Evolutionary conservation across 2,797 vertebrate genomes (phyloP), one percentile per base, ranked within the genome.

Genomic region (Phoebastria nigripes): DNA sequence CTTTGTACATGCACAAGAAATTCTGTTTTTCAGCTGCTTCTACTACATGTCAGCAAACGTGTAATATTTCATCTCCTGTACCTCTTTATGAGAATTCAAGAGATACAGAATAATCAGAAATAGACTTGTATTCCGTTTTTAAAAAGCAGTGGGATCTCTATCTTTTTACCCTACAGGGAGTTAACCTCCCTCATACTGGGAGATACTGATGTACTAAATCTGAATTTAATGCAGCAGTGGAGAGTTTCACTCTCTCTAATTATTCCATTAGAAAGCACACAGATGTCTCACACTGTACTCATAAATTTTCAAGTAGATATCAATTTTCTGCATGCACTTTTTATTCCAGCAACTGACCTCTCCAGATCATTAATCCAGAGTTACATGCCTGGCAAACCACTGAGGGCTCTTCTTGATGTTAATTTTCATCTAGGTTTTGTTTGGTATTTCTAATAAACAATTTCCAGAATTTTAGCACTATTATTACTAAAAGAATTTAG

Each of bases 301-400:
- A 95, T 93, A 93, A 94, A 96, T 93, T 96, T 96, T 93, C 73
- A 91, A 97, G 88, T 79, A 92, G 76, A 11, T 90, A 96, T 63
- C 62, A 94, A 95, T 95, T 95, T 94, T 91, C 91, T 78, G 39
- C 79, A 88, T 62, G 66, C 81, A 85, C 85, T 91, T 92, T 93
- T 93, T 87, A 94, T 91, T 96, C 90, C 46, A 93, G 76, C 46
- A 90, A 79, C 65, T 94, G 93, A 95, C 93, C 76, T 96, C 94
- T 94, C 74, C 20, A 49, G 82, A 86, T 91, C 87, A 91, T 79
- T 96, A 95, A 83, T 71, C 62, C 62, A 3, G 8, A 94, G 61
- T 62, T 88, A 84, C 21, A 41, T 42, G 55, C 54, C 82, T 89
- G 54, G 49, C 25, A 92, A 84, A 71, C 25, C 55, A 82, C 9